Evolutionary conservation across 2,888 invertebrate genomes (phyloP).

Genomic region (Neoaliturus tenellus): DNA sequence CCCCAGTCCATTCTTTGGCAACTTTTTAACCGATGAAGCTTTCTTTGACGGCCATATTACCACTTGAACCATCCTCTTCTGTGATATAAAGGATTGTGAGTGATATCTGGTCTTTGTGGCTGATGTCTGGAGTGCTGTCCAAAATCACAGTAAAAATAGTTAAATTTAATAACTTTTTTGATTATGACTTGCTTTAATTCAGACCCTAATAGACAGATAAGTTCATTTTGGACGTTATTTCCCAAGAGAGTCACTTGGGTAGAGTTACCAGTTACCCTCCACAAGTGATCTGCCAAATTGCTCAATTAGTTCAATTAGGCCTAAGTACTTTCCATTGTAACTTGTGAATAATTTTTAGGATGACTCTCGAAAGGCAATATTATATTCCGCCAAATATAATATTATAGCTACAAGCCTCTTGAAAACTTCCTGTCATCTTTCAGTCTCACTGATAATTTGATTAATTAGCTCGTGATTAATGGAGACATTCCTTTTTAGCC

Average conservation of each 20-base stretch:
- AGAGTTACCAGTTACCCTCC: neutral
- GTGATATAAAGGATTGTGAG: conserved; percentile 59
- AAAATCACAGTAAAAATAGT: conserved; percentile 62
- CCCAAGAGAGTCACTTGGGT: conserved; percentile 1
- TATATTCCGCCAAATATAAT: neutral
- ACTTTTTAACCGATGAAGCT: conserved; percentile 71
- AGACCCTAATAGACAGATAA: conserved; percentile 33
- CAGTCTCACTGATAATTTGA: neutral
- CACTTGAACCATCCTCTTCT: conserved; percentile 47
- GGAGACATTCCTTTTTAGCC: too few species aligned
- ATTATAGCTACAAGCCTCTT: neutral
- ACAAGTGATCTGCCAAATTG: conserved; percentile 25
- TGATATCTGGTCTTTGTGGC: conserved; percentile 62
- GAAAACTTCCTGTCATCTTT: neutral
- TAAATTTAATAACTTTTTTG: conserved; percentile 50
- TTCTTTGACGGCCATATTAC: conserved; percentile 24
- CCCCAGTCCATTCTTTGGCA: conserved; percentile 56
- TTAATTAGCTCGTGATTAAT: too few species aligned
- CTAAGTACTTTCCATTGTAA: conserved; percentile 35
- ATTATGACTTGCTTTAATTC: conserved; percentile 39
- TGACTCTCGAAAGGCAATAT: neutral
- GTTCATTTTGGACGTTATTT: conserved; percentile 46
- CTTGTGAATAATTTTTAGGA: neutral
- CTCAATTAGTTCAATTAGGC: conserved; percentile 42
- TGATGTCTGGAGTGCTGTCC: conserved; percentile 62